These are phyloP conservation scores for Onychorhynchus coronatus DNA, from an alignment of 2,113 vertebrate genomes.

Conservation along the genomic window DNA sequence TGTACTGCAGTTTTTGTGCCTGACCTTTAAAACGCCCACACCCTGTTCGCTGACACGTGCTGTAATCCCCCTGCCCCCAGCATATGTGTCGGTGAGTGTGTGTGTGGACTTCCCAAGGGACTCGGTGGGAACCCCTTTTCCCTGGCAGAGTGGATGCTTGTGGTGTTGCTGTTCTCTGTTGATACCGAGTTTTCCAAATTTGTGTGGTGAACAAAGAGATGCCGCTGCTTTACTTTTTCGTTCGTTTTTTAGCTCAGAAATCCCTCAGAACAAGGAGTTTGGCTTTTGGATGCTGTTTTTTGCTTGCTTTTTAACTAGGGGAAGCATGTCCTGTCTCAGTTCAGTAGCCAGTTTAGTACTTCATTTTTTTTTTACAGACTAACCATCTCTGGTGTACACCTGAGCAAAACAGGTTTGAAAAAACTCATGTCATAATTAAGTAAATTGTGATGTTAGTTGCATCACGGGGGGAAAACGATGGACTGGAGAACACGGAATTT, in stretches of 20 bases:
- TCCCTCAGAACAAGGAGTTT: not conserved
- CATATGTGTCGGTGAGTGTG: not conserved
- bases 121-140: not conserved
- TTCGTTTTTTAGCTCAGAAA: not conserved
- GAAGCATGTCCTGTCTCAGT: not conserved
- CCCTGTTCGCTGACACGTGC: not conserved
- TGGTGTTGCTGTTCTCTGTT: not conserved
- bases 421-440: not conserved
- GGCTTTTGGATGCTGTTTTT: not conserved
- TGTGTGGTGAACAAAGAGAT: not conserved
- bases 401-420: not conserved
- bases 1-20: not conserved
- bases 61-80: not conserved
- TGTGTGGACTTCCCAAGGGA: not conserved
- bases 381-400: not conserved
- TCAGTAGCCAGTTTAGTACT: not conserved
- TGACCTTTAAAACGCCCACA: not conserved
- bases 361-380: not conserved
- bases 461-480: fast-evolving
- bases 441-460: not conserved
- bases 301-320: not conserved
- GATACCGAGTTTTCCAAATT: not conserved
- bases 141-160: not conserved
- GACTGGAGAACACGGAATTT: not conserved
- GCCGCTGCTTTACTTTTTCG: not conserved